A percentile compares a stretch with the other conserved stretches of the same genome.
These are phyloP conservation scores for Thera obeliscata DNA, from an alignment of 2,888 invertebrate species.

Conservation along the genomic window DNA sequence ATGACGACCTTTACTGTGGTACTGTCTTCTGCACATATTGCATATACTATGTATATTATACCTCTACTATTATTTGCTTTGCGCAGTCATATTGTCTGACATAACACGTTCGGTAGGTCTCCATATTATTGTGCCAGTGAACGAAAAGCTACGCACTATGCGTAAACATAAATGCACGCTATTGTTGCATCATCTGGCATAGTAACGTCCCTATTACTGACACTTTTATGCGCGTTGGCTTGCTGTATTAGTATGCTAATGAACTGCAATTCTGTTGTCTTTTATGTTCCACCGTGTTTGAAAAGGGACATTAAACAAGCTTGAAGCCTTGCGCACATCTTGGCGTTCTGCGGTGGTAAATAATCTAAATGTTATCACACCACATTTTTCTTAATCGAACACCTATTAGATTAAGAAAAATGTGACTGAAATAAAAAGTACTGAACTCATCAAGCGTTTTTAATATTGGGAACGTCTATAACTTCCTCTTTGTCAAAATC, in stretches of 20 bases:
- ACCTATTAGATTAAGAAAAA: too few species aligned
- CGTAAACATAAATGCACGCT: slow-evolving; percentile 49
- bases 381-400: too few species aligned
- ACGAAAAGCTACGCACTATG: slow-evolving; percentile 39
- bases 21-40: neutral
- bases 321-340: neutral
- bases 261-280: slow-evolving; percentile 10
- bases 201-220: slow-evolving; percentile 33
- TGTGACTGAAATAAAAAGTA: too few species aligned
- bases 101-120: slow-evolving; percentile 9
- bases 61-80: neutral
- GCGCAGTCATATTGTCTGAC: neutral
- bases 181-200: slow-evolving; percentile 43
- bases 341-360: too few species aligned
- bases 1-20: neutral
- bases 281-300: slow-evolving; percentile 5
- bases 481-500: slow-evolving; percentile 2
- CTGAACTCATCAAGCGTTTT: neutral
- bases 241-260: slow-evolving; percentile 26
- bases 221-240: slow-evolving; percentile 34
- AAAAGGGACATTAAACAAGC: neutral
- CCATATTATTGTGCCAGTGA: slow-evolving; percentile 21
- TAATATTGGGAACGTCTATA: neutral
- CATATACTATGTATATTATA: neutral
- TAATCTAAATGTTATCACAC: too few species aligned